Conservation (phyloP, 2,888 invertebrate genomes). For the Aphidius colemani region DNA sequence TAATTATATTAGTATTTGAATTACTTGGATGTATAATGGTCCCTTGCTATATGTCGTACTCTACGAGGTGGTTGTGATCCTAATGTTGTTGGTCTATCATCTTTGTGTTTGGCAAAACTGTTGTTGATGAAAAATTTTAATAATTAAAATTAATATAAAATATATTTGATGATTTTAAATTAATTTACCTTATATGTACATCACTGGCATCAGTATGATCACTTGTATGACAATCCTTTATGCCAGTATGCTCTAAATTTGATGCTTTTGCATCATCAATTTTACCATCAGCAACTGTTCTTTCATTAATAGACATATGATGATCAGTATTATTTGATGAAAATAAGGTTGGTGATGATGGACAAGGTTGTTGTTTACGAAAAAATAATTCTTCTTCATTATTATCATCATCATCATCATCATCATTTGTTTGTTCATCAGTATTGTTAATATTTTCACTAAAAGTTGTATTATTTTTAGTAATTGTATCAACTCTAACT, state of each 20-base stretch:
- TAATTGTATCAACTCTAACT: slow-evolving; percentile 28
- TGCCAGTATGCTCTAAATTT: slow-evolving; percentile 38
- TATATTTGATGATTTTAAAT: slow-evolving; percentile 2
- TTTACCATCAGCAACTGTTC: slow-evolving; percentile 40
- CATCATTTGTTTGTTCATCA: slow-evolving; percentile 11
- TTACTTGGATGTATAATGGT: slow-evolving; percentile 57
- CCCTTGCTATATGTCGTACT: slow-evolving; percentile 49
- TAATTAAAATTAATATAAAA: slow-evolving; percentile 8
- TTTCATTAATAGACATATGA: slow-evolving; percentile 29
- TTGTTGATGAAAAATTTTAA: too few species aligned
- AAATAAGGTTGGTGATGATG: slow-evolving; percentile 48
- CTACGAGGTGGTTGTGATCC: slow-evolving; percentile 48
- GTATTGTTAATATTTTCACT: too few species aligned
- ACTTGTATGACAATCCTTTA: slow-evolving; percentile 31
- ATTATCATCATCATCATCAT: slow-evolving; percentile 58
- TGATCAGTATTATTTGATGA: slow-evolving; percentile 54
- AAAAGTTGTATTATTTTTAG: too few species aligned
- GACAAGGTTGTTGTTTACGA: slow-evolving; percentile 63
- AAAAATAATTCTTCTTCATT: slow-evolving; percentile 65
- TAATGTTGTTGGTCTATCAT: slow-evolving; percentile 44
- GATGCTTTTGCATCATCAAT: slow-evolving; percentile 41
- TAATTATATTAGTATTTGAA: slow-evolving; percentile 7
- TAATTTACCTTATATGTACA: slow-evolving; percentile 47
- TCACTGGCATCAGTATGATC: slow-evolving; percentile 44
- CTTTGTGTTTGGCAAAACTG: too few species aligned